Base-by-base conservation (phyloP, 2,888 invertebrate genomes). In the Ischnus inquisitorius region DNA sequence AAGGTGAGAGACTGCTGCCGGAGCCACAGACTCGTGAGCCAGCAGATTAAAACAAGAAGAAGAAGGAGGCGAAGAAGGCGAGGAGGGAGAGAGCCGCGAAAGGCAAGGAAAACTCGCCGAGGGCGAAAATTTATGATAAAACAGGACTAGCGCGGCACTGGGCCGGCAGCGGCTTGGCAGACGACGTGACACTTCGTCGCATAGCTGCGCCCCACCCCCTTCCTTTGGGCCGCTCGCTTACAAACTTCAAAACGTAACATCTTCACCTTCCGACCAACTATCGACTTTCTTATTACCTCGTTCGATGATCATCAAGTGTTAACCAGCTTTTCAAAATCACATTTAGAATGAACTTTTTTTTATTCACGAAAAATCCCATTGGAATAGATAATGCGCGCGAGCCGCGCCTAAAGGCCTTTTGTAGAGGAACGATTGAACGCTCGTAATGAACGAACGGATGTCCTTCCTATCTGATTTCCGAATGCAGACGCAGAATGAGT, bases 381-480 rank as follows among this genome's bases (percentile, higher is more conserved):
- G 22, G 57, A 3, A 25, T 22, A 25, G 12, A 60, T 25, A 60
- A 60, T 28, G 28, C 5, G 57, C 25, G 14, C 28, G 79, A 74
- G 74, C 74, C 81, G 57, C 71, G 82, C 62, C 68, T 74, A 68
- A 48, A 67, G 60, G 85, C 22, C 64, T 48, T 48, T 67, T 64
- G 83, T 86, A 90, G 90, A 91, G 90, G 90, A 87, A 88, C 76
- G 76, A 88, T 89, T 86, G 90, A 88, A 87, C 87, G 88, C 87
- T 72, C 83, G 86, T 89, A 89, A 90, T 87, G 88, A 86, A 76
- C 85, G 86, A 86, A 89, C 90, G 91, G 91, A 91, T 90, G 88
- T 87, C 88, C 87, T 90, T 89, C 89, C 89, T 88, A 90, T 89
- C 88, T 89, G 89, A 91, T 89, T 90, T 88, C 88, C 87, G 87